phyloP scores from a whole-genome alignment of 1,140 invertebrate species.

The Diploscapter pachys region DNA sequence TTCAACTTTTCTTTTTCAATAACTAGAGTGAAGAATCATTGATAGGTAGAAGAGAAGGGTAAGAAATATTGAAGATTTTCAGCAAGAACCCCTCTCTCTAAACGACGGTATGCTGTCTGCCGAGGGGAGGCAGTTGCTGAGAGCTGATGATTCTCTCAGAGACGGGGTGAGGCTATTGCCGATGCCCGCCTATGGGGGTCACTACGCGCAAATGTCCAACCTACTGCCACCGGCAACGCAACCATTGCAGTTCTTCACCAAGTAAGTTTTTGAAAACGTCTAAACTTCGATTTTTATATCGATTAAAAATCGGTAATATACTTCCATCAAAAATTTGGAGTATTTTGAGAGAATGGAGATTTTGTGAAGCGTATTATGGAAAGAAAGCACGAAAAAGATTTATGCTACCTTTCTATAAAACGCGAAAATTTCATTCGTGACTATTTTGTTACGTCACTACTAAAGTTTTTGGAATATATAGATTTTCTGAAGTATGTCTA shows the following conservation, averaged over 20 bases:
- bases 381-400: too few relatives aligned
- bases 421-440: not conserved
- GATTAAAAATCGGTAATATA: not conserved
- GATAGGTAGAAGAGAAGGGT: too few relatives aligned
- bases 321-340: not conserved
- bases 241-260: constrained; percentile 87
- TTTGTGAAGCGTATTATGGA: too few relatives aligned
- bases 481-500: not conserved
- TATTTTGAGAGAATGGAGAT: not conserved
- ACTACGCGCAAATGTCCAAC: constrained; percentile 90
- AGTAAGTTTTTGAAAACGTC: constrained; percentile 65
- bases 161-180: constrained; percentile 66
- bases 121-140: not conserved
- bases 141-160: constrained; percentile 17
- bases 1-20: too few relatives aligned
- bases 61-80: too few relatives aligned
- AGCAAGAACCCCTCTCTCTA: constrained; percentile 7
- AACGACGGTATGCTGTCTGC: not conserved
- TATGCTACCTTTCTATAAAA: too few relatives aligned
- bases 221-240: constrained; percentile 84
- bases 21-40: too few relatives aligned
- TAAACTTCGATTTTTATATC: not conserved
- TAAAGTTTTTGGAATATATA: not conserved
- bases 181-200: constrained; percentile 98
- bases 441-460: not conserved